phyloP scores from a whole-genome alignment of 2,797 vertebrate genomes.

The Gymnothorax reevesii region DNA sequence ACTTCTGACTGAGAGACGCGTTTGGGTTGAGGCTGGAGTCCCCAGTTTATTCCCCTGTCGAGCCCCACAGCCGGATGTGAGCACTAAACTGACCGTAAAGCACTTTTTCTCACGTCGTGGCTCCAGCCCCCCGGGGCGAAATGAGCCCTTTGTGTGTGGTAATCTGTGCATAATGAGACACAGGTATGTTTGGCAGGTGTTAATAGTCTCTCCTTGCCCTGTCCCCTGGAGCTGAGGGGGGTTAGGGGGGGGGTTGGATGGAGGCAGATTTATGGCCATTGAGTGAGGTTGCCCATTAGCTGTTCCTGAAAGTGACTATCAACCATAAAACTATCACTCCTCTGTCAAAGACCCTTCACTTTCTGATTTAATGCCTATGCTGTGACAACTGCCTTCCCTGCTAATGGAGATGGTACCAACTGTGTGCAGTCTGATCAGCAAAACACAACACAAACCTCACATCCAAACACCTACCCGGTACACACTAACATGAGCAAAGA shows the following conservation, averaged over 20 bases:
- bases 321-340: conserved; percentile 21
- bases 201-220: conserved; percentile 7
- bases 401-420: neutral
- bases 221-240: conserved; percentile 1
- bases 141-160: neutral
- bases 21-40: neutral
- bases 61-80: conserved; percentile 5
- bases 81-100: conserved; percentile 29
- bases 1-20: neutral
- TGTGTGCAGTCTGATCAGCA: neutral
- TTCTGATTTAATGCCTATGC: neutral
- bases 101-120: conserved; percentile 9
- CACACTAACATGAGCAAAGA: neutral
- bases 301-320: conserved; percentile 21
- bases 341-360: conserved; percentile 1
- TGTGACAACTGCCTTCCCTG: neutral
- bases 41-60: neutral
- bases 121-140: neutral
- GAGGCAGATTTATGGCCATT: conserved; percentile 21
- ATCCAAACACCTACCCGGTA: neutral
- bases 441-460: neutral
- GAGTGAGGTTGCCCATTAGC: conserved; percentile 15
- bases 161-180: neutral
- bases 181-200: conserved; percentile 34
- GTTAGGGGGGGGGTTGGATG: neutral